Base-by-base conservation (phyloP, 2,113 vertebrate species). In the Mesocricetus auratus region DNA sequence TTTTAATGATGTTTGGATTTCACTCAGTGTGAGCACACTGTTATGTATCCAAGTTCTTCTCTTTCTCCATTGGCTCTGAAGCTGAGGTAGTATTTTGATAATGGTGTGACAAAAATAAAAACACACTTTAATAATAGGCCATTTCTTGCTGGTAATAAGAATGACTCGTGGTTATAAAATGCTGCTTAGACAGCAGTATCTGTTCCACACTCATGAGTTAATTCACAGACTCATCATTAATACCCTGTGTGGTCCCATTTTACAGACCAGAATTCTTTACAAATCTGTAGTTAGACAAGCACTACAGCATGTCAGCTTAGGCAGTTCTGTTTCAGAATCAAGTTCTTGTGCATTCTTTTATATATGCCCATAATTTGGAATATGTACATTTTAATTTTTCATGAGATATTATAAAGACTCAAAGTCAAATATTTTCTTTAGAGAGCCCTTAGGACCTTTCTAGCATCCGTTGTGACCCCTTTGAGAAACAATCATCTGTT, bases 401-500 rank as follows among this genome's bases (percentile, higher is more conserved):
- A 93, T 92, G 33, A 93, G 77, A 36, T 92, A 62, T 47, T 75
- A 85, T 93, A 85, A 94, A 75, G 42, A 45, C 3, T 9, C 11
- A 94, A 66, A 89, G 42, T 82, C 71, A 77, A 87, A 69, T 1
- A 12, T 74, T 89, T 69, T n/a, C 42, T 5, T 71, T 50, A 83
- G 31, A 42, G 66, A 68, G 42, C 31, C 88, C 39, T 86, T 78
- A 92, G 22, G 79, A 58, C 53, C 19, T 75, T 45, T 82, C 39
- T 33, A 81, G 86, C 93, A 92, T 87, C 31, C 50, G 50, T 24
- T 75, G 7, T 31, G n/a, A 62, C 22, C 56, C 56, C 6, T 91
- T 95, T 92, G 58, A 88, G 86, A 95, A 89, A 68, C 11, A 66
- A 45, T 87, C 36, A 96, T 92, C 92, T 39, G 47, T 87, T 93